These are phyloP conservation scores for Ceyx margarethae DNA, from an alignment of 2,113 vertebrate species.

Conservation along the genomic window DNA sequence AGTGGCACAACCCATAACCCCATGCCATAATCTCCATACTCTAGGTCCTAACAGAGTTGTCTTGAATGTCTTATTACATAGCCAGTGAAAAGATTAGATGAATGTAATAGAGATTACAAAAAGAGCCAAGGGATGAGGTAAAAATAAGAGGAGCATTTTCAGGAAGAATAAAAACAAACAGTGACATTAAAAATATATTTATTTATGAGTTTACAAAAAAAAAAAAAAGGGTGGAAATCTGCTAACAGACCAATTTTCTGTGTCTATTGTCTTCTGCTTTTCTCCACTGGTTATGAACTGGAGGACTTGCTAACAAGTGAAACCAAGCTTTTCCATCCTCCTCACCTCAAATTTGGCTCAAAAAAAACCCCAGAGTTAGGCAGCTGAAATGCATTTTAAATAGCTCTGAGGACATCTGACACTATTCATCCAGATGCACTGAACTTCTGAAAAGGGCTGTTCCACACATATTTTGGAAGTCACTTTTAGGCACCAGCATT, in stretches of 20 bases:
- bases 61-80: not conserved
- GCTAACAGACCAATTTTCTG: not conserved
- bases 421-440: not conserved
- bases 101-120: not conserved
- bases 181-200: not conserved
- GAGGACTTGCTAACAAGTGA: conserved; percentile 31
- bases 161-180: conserved; percentile 5
- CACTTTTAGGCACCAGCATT: not conserved
- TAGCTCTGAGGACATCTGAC: not conserved
- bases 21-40: not conserved
- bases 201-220: conserved; percentile 9
- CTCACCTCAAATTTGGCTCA: conserved; percentile 11
- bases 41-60: not conserved
- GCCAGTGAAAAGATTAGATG: not conserved
- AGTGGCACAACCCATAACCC: not conserved
- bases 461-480: not conserved
- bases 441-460: not conserved
- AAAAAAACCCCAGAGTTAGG: not conserved
- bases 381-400: not conserved
- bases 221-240: conserved; percentile 14
- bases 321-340: not conserved
- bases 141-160: not conserved
- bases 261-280: not conserved
- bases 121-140: not conserved
- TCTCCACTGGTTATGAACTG: not conserved